Evolutionary conservation across 2,888 invertebrate species (phyloP).

Genomic region (Slavum lentiscoides): DNA sequence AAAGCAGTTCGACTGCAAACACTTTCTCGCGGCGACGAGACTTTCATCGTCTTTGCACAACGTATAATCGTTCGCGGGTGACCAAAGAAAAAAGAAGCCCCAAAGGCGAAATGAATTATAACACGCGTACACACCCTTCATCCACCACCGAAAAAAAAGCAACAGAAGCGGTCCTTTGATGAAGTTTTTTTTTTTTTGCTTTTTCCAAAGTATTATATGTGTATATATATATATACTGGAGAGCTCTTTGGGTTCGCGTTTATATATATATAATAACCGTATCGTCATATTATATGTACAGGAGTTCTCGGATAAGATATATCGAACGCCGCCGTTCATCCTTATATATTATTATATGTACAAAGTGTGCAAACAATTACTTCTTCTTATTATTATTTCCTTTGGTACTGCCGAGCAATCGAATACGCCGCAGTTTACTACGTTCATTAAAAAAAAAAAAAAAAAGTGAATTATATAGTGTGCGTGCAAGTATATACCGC

Average conservation of each 20-base stretch:
- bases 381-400: neutral
- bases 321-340: neutral
- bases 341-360: too few species aligned
- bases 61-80: neutral
- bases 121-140: neutral
- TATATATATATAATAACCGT: too few species aligned
- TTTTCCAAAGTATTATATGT: neutral
- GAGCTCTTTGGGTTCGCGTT: neutral
- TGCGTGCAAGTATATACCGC: too few species aligned
- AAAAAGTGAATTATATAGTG: too few species aligned
- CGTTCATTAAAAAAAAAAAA: too few species aligned
- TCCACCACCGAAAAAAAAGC: too few species aligned
- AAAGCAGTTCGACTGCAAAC: conserved; percentile 14
- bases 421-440: neutral
- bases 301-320: neutral
- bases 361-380: neutral
- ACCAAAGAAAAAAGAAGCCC: neutral
- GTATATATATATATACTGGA: conserved; percentile 20
- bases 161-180: conserved; percentile 22
- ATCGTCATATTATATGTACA: too few species aligned
- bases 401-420: neutral
- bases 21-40: neutral
- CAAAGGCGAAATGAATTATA: conserved; percentile 16
- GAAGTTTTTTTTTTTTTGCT: neutral
- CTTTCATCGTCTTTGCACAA: neutral